Evolutionary conservation across 2,797 vertebrate genomes (phyloP), one percentile per base, ranked within the genome.

Genomic region (Peromyscus eremicus): DNA sequence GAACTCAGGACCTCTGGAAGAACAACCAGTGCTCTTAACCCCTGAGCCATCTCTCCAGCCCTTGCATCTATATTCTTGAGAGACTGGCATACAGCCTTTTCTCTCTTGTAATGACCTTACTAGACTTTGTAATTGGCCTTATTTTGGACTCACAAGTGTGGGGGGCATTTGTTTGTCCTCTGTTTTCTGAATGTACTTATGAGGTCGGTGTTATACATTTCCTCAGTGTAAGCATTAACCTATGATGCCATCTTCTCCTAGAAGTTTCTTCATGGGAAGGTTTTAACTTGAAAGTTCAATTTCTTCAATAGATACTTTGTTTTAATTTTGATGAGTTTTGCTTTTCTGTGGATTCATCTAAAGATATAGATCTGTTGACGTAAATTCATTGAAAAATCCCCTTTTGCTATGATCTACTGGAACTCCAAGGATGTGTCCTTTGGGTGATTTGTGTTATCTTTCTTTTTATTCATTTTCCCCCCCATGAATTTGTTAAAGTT

Each of bases 241-340:
- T 75, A 4, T 25, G 10, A 43, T 75, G n/a, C 9, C 14, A 49
- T 85, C 62, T 82, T 85, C 73, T 88, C 32, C 29, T n/a, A 75
- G 37, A 89, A 49, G 43, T 89, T 92, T 77, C 43, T 77, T 83
- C 75, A 40, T 7, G 62, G 34, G 6, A 73, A 19, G 2, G 9
- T 82, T 94, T 92, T 52, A 40, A 83, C 82, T 82, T 37, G 49
- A 83, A 43, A 62, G 70, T 73, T 95, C 21, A 80, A 10, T 77
- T 95, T 77, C 49, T 60, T 92, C 60, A 71, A 49, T 37, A 92
- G 71, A 92, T 84, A 89, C 1, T 16, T 8, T 76, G 46, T 88
- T 88, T 92, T 62, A 49, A 32, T 76, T 82, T 71, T 82, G 37
- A 12, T 92, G 49, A 52, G 14, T 27, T 86, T 87, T 81, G 82